Base-by-base conservation (phyloP, 2,113 vertebrate genomes). In the Eubucco bourcierii region DNA sequence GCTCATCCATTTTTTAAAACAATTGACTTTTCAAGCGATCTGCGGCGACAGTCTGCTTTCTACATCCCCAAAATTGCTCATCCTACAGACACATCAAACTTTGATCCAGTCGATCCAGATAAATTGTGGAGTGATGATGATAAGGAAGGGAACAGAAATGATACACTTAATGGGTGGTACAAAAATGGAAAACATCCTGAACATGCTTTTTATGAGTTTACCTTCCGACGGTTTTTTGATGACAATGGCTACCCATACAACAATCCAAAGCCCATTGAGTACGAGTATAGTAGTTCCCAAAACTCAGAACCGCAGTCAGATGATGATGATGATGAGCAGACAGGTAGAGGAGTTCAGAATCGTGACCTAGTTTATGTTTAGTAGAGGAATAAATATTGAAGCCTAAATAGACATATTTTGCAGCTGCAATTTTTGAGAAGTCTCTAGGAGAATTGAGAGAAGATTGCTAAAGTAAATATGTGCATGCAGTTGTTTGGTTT, bases 121-220 rank as follows among this genome's bases (percentile, higher is more conserved):
- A 99, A 99, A 91, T 96, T 99, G 91, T 99, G 99, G 98, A 99
- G 98, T 93, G 98, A 98, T 71, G 97, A 97, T 63, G 98, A 98
- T 58, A 98, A 98, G 73, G 98, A 98, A 94, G 98, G 98, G 85
- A 98, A 98, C 95, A 97, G 97, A 93, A 99, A 98, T 23, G 99
- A 99, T 96, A 99, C 99, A 3, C 98, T 99, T 16, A 99, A 98
- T 4, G 97, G 98, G 88, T 99, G 99, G 99, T 99, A 99, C 96
- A 98, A 98, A 96, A 99, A 99, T 16, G 99, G 99, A 75, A 99
- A 99, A 88, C 99, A 99, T 95, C 99, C 99, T 15, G 99, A 99
- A 65, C 99, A 99, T 87, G 99, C 99, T 90, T 99, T 99, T 94
- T 99, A 99, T 93, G 99, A 99, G 95, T 99, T 99, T 96, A 99